A percentile compares a stretch with the other conserved stretches of the same genome.
phyloP scores from a whole-genome alignment of 2,797 vertebrate genomes.

The Lophotriccus pileatus region DNA sequence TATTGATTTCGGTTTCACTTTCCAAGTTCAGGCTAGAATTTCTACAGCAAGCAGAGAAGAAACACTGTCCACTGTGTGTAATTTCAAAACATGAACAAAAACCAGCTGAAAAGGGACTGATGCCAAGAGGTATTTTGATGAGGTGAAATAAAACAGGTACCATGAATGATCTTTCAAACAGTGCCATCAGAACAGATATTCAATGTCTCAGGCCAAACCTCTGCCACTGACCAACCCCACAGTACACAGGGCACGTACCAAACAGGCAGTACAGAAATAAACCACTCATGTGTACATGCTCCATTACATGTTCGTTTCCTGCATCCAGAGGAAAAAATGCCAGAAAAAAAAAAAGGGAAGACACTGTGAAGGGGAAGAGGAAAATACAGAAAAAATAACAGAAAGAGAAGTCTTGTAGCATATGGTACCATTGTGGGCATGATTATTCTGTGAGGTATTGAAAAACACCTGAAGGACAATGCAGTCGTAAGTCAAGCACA shows the following conservation, averaged over 20 bases:
- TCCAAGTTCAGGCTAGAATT: background rate
- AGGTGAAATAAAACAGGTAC: background rate
- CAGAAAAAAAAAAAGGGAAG: background rate
- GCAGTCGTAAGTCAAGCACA: background rate
- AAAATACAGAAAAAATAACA: background rate
- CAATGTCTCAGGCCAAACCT: background rate
- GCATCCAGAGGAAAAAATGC: background rate
- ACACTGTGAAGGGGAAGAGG: background rate
- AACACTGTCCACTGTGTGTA: background rate
- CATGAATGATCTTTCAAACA: background rate
- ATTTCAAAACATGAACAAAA: background rate
- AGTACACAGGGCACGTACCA: rapidly evolving
- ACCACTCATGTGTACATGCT: rapidly evolving
- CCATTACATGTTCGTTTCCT: background rate
- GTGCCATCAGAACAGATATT: background rate
- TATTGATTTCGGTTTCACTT: background rate
- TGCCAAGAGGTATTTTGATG: background rate
- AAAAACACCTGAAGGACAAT: background rate
- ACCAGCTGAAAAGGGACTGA: background rate
- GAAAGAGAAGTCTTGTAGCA: background rate
- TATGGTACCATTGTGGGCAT: background rate
- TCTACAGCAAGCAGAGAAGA: background rate
- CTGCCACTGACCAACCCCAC: rapidly evolving
- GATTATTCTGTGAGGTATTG: background rate
- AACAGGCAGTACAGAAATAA: background rate